Evolutionary conservation across 64 coral and sea anemone species (phyloP).

Genomic region (Acropora yongei): DNA sequence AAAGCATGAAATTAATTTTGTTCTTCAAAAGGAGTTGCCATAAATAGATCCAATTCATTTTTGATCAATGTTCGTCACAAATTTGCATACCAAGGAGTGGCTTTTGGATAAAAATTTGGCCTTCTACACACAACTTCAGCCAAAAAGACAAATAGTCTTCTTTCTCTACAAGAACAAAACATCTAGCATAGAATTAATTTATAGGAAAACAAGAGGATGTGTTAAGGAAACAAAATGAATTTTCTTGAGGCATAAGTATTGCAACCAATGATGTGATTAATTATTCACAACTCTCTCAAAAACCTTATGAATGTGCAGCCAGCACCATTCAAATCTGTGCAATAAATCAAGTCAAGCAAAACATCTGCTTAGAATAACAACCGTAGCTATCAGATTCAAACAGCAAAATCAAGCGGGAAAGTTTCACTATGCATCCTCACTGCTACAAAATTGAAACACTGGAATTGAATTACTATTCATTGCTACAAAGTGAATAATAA

Average conservation of each 20-base stretch:
- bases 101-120: background rate
- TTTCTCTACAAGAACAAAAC: background rate
- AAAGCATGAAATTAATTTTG: background rate
- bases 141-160: background rate
- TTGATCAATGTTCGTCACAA: background rate
- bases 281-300: constrained; percentile 33
- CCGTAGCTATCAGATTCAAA: background rate
- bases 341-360: background rate
- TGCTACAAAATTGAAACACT: background rate
- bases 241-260: constrained; percentile 1
- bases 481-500: background rate
- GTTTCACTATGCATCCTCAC: background rate
- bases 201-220: background rate
- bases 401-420: background rate
- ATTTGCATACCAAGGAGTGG: constrained; percentile 25
- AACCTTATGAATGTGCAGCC: constrained; percentile 10
- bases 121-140: background rate
- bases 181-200: background rate
- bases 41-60: background rate
- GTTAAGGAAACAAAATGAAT: background rate
- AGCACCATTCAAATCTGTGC: constrained; percentile 32
- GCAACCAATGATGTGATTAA: constrained; percentile 1
- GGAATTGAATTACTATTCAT: background rate
- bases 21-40: background rate
- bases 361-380: background rate